A percentile compares a stretch with the other conserved stretches of the same genome.
phyloP scores from a whole-genome alignment of 2,888 invertebrate species.

The Sipha maydis region DNA sequence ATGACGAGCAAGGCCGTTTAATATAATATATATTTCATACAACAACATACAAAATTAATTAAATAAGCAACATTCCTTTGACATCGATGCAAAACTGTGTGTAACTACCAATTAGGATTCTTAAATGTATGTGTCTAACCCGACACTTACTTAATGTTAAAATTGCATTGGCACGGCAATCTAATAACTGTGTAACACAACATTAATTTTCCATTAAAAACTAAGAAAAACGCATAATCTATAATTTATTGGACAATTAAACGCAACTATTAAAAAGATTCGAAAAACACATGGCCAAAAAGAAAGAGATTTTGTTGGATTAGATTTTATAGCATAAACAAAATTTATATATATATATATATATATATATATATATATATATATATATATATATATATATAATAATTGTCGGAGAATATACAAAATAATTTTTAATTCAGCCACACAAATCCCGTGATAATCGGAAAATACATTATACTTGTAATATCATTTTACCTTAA shows the following conservation, averaged over 20 bases:
- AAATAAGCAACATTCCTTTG: background rate
- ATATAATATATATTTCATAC: background rate
- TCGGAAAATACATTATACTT: background rate
- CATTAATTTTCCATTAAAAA: constrained; percentile 5
- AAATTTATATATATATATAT: no score
- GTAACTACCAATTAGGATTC: background rate
- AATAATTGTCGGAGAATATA: background rate
- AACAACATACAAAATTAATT: background rate
- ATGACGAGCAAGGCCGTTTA: background rate
- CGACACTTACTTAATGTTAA: background rate
- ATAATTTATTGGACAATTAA: background rate
- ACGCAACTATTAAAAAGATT: background rate
- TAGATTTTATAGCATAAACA: background rate
- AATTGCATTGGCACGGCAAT: background rate
- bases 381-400: background rate
- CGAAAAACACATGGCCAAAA: background rate
- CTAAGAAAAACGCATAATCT: background rate
- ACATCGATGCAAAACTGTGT: background rate
- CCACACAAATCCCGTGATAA: background rate
- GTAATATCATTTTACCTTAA: background rate
- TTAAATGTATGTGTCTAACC: background rate
- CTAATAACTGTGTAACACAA: background rate
- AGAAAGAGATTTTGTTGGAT: background rate
- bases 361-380: no score
- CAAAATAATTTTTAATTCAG: background rate